Conservation (phyloP, 2,888 invertebrate species). For the Cephus nigrinus region DNA sequence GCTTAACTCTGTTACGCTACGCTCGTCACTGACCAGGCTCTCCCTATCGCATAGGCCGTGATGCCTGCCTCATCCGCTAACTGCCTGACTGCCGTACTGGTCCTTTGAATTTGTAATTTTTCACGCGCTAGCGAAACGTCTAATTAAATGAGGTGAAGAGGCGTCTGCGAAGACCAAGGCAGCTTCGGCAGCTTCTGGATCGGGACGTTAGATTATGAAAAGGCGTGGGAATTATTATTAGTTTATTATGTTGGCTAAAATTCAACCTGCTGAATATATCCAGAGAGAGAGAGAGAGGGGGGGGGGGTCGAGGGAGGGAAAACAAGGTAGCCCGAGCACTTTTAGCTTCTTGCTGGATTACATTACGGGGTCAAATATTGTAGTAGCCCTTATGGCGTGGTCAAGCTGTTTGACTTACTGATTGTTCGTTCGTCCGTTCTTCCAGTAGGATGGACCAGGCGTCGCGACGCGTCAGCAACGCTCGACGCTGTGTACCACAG, state of each 20-base stretch:
- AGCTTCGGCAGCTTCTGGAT: too few species aligned
- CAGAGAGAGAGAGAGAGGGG: too few species aligned
- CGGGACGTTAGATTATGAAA: too few species aligned
- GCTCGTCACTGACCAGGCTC: conserved; percentile 9
- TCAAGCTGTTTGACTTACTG: conserved; percentile 48
- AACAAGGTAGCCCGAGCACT: not conserved
- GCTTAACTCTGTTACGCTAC: conserved; percentile 22
- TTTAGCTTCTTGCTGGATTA: conserved; percentile 29
- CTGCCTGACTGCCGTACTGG: not conserved
- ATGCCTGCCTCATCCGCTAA: not conserved
- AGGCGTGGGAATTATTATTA: too few species aligned
- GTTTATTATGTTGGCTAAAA: too few species aligned
- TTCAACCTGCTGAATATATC: too few species aligned
- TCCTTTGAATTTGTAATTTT: conserved; percentile 20
- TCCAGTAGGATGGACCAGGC: conserved; percentile 18
- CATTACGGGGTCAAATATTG: conserved; percentile 52
- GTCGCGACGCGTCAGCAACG: conserved; percentile 25
- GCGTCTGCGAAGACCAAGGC: too few species aligned
- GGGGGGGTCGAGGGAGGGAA: too few species aligned
- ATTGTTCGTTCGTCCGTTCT: conserved; percentile 25
- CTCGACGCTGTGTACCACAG: conserved; percentile 8
- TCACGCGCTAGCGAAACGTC: conserved; percentile 13
- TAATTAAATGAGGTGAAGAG: conserved; percentile 11
- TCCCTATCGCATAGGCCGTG: not conserved
- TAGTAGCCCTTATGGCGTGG: conserved; percentile 36